These are phyloP conservation scores for Monodelphis domestica DNA, from an alignment of 2,797 vertebrate species.

Conservation along the genomic window DNA sequence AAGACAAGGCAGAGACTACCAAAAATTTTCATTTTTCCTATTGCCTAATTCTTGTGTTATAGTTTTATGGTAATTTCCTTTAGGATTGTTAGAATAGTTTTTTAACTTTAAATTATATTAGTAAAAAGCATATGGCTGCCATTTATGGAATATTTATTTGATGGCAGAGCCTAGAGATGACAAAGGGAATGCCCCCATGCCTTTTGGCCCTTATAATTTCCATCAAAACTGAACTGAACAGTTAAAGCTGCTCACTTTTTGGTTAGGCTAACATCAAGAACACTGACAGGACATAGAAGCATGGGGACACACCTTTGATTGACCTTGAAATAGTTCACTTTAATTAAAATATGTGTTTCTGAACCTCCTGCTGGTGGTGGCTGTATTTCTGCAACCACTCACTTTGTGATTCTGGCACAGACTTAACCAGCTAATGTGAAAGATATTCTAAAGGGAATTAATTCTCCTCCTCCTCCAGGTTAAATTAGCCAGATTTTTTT, in stretches of 20 bases:
- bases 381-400: not conserved
- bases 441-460: conserved; percentile 17
- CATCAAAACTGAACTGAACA: not conserved
- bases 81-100: not conserved
- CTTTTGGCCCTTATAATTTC: not conserved
- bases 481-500: conserved; percentile 1
- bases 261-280: conserved; percentile 29
- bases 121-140: not conserved
- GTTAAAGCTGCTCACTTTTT: conserved; percentile 29
- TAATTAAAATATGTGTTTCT: conserved; percentile 52
- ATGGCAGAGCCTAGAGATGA: not conserved
- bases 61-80: not conserved
- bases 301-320: conserved; percentile 36
- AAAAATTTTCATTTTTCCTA: not conserved
- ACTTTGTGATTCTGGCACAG: not conserved
- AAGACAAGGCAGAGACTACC: not conserved
- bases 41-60: not conserved
- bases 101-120: not conserved
- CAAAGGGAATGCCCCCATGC: not conserved
- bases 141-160: not conserved
- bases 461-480: conserved; percentile 4
- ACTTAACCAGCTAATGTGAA: not conserved
- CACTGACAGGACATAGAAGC: conserved; percentile 35
- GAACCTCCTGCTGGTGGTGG: not conserved
- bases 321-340: conserved; percentile 20